A percentile compares a stretch with the other conserved stretches of the same genome.
phyloP scores from a whole-genome alignment of 2,888 invertebrate genomes.

The Sesia bembeciformis region DNA sequence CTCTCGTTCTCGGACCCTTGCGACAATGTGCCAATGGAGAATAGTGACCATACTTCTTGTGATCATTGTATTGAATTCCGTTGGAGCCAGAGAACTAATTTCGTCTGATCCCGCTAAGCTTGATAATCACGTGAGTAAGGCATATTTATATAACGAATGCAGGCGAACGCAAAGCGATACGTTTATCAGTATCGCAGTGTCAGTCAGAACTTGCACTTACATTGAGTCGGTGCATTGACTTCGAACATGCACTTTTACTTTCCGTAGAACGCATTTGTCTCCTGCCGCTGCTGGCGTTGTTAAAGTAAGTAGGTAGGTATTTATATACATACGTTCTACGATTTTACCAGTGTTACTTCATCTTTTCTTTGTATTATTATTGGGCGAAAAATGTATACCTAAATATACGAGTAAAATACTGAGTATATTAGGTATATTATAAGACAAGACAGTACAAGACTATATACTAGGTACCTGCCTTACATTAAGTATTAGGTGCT shows the following conservation, averaged over 20 bases:
- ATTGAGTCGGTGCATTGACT: conserved; percentile 42
- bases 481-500: too few relatives aligned
- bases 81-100: conserved; percentile 40
- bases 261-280: conserved; percentile 26
- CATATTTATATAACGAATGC: neutral
- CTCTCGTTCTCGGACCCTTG: conserved; percentile 25
- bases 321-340: too few relatives aligned
- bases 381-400: too few relatives aligned
- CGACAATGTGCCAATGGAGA: conserved; percentile 69
- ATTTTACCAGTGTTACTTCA: too few relatives aligned
- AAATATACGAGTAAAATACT: too few relatives aligned
- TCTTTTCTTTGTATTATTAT: too few relatives aligned
- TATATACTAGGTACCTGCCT: too few relatives aligned
- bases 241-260: conserved; percentile 60
- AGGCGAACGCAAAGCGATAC: conserved; percentile 1
- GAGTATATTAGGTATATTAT: too few relatives aligned
- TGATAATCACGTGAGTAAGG: conserved; percentile 55
- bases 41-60: conserved; percentile 55
- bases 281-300: too few relatives aligned
- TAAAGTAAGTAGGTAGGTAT: too few relatives aligned
- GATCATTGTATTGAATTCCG: conserved; percentile 34
- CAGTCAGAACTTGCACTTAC: conserved; percentile 23
- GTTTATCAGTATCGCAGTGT: conserved; percentile 13
- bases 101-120: conserved; percentile 30
- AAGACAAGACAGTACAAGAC: too few relatives aligned